Conservation (phyloP, 2,888 invertebrate species). For the Stenurella melanura region DNA sequence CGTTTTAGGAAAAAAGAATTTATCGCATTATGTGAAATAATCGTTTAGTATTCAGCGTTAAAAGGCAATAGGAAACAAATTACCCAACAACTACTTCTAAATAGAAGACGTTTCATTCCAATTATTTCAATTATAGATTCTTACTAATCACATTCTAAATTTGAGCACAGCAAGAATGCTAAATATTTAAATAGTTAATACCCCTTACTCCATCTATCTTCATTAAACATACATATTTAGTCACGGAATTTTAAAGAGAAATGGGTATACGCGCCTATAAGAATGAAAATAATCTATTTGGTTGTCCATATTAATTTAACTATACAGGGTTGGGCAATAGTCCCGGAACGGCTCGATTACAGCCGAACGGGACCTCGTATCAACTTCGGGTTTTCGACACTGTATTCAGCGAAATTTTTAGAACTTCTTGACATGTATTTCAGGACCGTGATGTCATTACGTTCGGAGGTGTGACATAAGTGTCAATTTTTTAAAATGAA, state of each 20-base stretch:
- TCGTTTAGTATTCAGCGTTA: constrained; percentile 2
- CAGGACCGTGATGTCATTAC: no score
- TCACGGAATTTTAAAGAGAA: constrained; percentile 15
- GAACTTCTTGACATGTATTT: no score
- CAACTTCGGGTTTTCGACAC: no score
- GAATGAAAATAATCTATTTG: background rate
- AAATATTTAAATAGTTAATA: constrained; percentile 34
- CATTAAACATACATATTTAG: constrained; percentile 14
- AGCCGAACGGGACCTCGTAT: no score
- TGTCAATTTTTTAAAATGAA: no score
- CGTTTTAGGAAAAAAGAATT: constrained; percentile 17
- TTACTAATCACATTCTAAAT: constrained; percentile 21
- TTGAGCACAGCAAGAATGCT: constrained; percentile 28
- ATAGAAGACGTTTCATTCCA: constrained; percentile 16
- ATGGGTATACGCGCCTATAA: background rate
- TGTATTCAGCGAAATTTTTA: no score
- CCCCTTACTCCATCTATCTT: constrained; percentile 5
- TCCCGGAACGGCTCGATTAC: no score
- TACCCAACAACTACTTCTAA: constrained; percentile 27
- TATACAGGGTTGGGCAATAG: no score
- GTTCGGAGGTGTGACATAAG: no score
- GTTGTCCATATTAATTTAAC: background rate
- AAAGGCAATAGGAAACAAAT: constrained; percentile 18
- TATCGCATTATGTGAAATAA: constrained; percentile 2
- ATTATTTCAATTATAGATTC: constrained; percentile 28